Evolutionary conservation across 2,797 vertebrate genomes (phyloP), one percentile per base, ranked within the genome.

Genomic region (Acipenser ruthenus): DNA sequence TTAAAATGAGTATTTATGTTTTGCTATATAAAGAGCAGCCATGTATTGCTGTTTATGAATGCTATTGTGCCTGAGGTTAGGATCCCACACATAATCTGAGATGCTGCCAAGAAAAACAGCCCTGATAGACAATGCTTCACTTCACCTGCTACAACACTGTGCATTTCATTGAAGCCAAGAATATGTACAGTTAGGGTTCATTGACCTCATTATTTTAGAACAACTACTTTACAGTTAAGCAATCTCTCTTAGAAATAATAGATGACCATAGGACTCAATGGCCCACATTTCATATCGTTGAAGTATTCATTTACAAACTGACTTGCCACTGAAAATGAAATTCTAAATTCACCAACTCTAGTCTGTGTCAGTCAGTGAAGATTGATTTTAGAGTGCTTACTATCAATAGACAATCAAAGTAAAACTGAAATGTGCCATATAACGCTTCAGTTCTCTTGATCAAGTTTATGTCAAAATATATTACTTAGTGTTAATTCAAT

Each of bases 41-140:
- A 89, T 89, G 88, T 91, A 86, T 84, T 89, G 89, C 86, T 88
- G 87, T 94, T 93, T 95, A 91, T 93, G 93, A 93, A 91, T 89
- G 91, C 93, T 89, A 93, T 94, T 93, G 93, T 91, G 95, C 94
- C 95, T 81, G 90, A 87, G 95, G 95, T 95, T 88, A 97, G 91
- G 92, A 93, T 96, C 93, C 93, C 93, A 92, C 95, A 93, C 93
- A 93, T 93, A 96, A 95, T 96, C 93, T 96, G 94, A 94, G 93
- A 92, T 87, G 90, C 90, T 93, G 96, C 95, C 96, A 97, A 95
- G 92, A 95, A 96, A 96, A 97, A 93, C 93, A 95, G 91, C 88
- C 91, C 89, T 93, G 92, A 94, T 92, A 95, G 93, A 96, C 94
- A 96, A 95, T 96, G 94, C 90, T 89, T 92, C 93, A 92, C 91